Conservation (phyloP, 2,113 vertebrate species). For the Xenopus borealis region DNA sequence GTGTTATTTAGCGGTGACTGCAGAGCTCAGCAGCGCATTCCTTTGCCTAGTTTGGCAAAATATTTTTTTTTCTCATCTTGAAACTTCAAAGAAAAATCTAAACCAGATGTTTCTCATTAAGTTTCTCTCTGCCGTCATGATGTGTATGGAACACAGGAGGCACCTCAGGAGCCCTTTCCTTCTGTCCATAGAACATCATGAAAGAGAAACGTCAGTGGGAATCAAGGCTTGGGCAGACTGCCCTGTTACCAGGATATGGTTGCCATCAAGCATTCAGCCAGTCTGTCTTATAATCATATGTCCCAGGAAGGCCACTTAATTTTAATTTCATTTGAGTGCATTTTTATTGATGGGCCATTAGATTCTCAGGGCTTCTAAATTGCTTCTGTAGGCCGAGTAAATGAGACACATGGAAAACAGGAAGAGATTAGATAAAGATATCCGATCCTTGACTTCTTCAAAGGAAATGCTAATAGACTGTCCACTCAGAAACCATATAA, state of each 20-base stretch:
- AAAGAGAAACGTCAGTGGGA: slow-evolving; percentile 10
- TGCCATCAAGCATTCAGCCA: slow-evolving; percentile 14
- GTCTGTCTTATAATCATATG: background rate
- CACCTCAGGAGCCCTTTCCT: slow-evolving; percentile 26
- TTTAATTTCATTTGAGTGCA: background rate
- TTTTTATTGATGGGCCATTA: background rate
- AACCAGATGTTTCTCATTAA: slow-evolving; percentile 34
- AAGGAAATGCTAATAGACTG: no score
- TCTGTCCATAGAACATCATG: slow-evolving; percentile 20
- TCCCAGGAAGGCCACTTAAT: slow-evolving; percentile 6
- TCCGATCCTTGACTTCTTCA: no score
- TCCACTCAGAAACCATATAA: no score
- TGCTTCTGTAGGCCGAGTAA: background rate
- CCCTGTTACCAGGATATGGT: slow-evolving; percentile 5
- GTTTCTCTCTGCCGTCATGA: slow-evolving; percentile 8
- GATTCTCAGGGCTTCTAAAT: background rate
- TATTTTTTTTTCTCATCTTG: slow-evolving; percentile 14
- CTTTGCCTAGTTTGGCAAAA: background rate
- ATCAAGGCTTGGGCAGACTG: background rate
- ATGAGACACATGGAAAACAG: background rate
- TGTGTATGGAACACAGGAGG: slow-evolving; percentile 6
- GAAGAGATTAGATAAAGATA: no score
- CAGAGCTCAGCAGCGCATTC: background rate
- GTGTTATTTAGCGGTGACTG: background rate
- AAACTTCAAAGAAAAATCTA: slow-evolving; percentile 35